Evolutionary conservation across 1,140 invertebrate genomes (phyloP), one percentile per base, ranked within the genome.

Genomic region (Drosophila trapezifrons): DNA sequence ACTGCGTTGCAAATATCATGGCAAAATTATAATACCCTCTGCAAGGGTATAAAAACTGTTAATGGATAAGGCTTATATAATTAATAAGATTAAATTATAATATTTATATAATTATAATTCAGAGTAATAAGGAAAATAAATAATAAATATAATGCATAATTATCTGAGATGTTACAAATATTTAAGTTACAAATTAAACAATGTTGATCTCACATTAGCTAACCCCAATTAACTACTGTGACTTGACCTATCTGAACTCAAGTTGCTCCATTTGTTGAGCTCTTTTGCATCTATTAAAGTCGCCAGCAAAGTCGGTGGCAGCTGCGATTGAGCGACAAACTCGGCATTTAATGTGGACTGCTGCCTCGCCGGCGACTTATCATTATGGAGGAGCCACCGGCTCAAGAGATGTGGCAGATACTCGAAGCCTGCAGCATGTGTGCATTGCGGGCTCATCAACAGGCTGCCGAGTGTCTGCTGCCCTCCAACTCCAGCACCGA

Each of bases 201-300:
- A 2, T n/a, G 8, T 38, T 38, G 0, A 38, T n/a, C 7, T 7
- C 2, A 3, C 15, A 6, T n/a, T 7, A n/a, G 12, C 15, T 40
- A 40, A 12, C 9, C 4, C 10, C 18, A 8, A 9, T 3, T 7
- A 4, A 59, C 37, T 55, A 35, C 47, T 18, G 9, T 71, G 20
- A 70, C 78, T 74, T 80, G 78, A 80, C 78, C 78, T 80, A 76
- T 80, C 72, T 81, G 46, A 58, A 72, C 42, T 57, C 40, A 25
- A 29, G 10, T 45, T 15, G 43, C 45, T 38, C 64, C 17, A 52
- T 37, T 66, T 54, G 15, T 13, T 17, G 17, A 32, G 20, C 27
- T 18, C 27, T 43, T 57, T 22, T 29, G 42, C 15, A 10, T 35
- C 17, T n/a, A 22, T 17, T 37, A 12, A 37, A 29, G n/a, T 4